A percentile compares a stretch with the other conserved stretches of the same genome.
phyloP scores from a whole-genome alignment of 2,888 invertebrate genomes.

The Cryptosula pallasiana region DNA sequence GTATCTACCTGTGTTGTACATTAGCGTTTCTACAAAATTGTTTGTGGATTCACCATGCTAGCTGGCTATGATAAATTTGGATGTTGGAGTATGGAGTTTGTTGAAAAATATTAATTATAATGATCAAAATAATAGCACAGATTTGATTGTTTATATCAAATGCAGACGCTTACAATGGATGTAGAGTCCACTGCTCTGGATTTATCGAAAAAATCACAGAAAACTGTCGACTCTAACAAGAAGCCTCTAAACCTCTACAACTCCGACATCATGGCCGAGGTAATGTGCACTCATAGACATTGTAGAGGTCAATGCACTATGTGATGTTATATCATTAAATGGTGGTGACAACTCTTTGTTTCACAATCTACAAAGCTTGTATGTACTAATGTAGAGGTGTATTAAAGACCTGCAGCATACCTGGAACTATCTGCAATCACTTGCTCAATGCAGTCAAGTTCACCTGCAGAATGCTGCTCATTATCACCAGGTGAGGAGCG shows the following conservation, averaged over 20 bases:
- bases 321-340: too few relatives aligned
- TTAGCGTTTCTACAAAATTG: too few relatives aligned
- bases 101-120: too few relatives aligned
- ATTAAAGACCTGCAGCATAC: not conserved
- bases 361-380: too few relatives aligned
- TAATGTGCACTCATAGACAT: not conserved
- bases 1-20: too few relatives aligned
- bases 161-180: not conserved
- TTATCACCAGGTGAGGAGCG: slow-evolving; percentile 22
- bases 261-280: not conserved
- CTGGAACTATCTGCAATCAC: slow-evolving; percentile 15
- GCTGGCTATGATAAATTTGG: too few relatives aligned
- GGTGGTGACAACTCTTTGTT: too few relatives aligned
- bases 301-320: not conserved
- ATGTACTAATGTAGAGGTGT: not conserved
- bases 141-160: too few relatives aligned
- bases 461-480: slow-evolving; percentile 16
- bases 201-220: slow-evolving; percentile 2
- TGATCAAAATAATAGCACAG: too few relatives aligned
- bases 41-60: too few relatives aligned
- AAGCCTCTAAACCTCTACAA: not conserved
- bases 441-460: slow-evolving; percentile 14
- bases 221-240: not conserved
- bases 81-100: too few relatives aligned
- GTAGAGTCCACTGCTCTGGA: slow-evolving; percentile 13